Percentiles rank a stretch among this genome's conserved stretches.
Evolutionary conservation across 1,140 invertebrate species (phyloP).

Genomic region (Polypedilum vanderplanki): DNA sequence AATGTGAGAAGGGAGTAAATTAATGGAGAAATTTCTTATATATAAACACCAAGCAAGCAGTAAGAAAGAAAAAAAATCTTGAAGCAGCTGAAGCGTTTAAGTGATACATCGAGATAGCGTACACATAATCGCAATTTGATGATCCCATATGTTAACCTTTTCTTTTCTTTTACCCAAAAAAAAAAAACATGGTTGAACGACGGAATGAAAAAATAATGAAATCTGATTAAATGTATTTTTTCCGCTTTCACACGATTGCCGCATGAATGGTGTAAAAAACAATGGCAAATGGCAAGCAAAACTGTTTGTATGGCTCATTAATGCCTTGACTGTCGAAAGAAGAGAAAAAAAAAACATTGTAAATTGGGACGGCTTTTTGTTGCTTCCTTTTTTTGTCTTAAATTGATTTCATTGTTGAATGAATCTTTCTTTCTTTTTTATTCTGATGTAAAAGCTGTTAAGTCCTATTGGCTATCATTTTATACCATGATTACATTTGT

Average conservation of each 20-base stretch:
- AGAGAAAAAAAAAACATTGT: too few relatives aligned
- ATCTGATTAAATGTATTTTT: conserved; percentile 27
- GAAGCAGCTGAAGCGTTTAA: conserved; percentile 16
- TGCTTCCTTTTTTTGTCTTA: not conserved
- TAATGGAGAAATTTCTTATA: not conserved
- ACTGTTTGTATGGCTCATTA: conserved; percentile 14
- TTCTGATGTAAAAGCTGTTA: not conserved
- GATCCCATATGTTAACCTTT: conserved; percentile 29
- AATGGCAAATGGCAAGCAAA: conserved; percentile 4
- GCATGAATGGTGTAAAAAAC: not conserved
- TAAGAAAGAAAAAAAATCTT: not conserved
- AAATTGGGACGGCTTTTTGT: not conserved
- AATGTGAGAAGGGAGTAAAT: not conserved
- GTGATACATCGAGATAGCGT: conserved; percentile 24
- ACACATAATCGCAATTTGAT: conserved; percentile 27
- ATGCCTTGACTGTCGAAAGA: not conserved
- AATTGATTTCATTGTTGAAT: not conserved
- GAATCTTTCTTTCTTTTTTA: not conserved
- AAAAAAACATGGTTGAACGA: not conserved
- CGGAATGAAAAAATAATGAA: conserved; percentile 27
- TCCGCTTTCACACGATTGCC: not conserved
- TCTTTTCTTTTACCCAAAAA: not conserved
- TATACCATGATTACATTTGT: not conserved
- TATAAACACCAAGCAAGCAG: too few relatives aligned
- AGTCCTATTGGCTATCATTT: not conserved